phyloP scores from a whole-genome alignment of 2,113 vertebrate species.

The Salvelinus fontinalis region DNA sequence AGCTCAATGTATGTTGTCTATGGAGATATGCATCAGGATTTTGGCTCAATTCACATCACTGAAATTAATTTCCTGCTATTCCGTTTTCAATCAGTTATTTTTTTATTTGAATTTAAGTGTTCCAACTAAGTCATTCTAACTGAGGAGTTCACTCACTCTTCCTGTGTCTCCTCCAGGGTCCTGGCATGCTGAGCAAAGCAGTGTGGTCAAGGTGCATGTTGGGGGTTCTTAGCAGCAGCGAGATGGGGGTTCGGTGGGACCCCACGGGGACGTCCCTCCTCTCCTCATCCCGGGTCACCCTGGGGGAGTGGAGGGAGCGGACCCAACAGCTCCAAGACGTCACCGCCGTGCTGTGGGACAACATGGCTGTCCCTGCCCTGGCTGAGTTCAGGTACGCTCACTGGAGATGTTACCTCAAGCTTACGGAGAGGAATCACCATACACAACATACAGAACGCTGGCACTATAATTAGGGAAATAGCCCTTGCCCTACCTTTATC shows the following conservation, averaged over 20 bases:
- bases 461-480: no score
- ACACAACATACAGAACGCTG: no score
- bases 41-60: no score
- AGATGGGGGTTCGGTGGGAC: slow-evolving; percentile 74
- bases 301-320: slow-evolving; percentile 89
- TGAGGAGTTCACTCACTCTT: neutral
- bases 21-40: neutral
- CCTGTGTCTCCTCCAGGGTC: slow-evolving; percentile 76
- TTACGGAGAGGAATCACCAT: no score
- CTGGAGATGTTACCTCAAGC: neutral
- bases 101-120: neutral
- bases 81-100: neutral
- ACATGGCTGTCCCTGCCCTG: slow-evolving; percentile 77
- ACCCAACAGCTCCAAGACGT: slow-evolving; percentile 86
- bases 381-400: slow-evolving; percentile 84
- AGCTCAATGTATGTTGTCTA: neutral
- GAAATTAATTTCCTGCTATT: neutral
- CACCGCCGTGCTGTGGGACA: slow-evolving; percentile 85
- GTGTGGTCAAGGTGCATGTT: slow-evolving; percentile 89
- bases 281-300: slow-evolving; percentile 80
- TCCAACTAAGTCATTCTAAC: neutral
- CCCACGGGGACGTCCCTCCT: slow-evolving; percentile 77
- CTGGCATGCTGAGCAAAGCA: slow-evolving; percentile 83
- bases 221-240: slow-evolving; percentile 84
- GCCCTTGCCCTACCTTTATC: no score